A percentile compares a stretch with the other conserved stretches of the same genome.
Evolutionary conservation across 2,113 vertebrate genomes (phyloP).

Genomic region (Rhinolophus sinicus): DNA sequence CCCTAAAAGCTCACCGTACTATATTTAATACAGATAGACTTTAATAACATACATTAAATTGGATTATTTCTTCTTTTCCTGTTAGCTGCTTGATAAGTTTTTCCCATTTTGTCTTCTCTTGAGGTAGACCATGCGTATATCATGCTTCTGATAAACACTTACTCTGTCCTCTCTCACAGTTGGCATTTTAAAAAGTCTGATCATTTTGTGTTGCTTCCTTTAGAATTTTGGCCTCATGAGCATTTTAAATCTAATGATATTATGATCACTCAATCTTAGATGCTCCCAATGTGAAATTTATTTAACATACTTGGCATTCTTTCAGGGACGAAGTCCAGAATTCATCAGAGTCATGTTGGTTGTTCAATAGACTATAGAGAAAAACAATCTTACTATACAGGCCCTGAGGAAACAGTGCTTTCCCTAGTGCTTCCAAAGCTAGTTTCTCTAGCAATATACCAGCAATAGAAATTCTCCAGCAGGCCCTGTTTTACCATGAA

Average conservation of each 20-base stretch:
- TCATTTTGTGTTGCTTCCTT: conserved; percentile 64
- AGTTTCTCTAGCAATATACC: conserved; percentile 48
- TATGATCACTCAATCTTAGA: conserved; percentile 71
- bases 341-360: conserved; percentile 23
- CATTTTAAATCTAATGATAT: conserved; percentile 75
- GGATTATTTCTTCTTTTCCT: background rate
- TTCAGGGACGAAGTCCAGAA: conserved; percentile 70
- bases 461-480: background rate
- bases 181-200: conserved; percentile 34
- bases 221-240: conserved; percentile 43
- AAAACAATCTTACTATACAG: conserved; percentile 7
- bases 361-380: conserved; percentile 59
- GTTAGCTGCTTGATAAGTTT: background rate
- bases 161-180: conserved; percentile 25
- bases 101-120: background rate
- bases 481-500: conserved; percentile 50
- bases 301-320: conserved; percentile 70
- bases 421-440: conserved; percentile 42
- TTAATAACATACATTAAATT: background rate
- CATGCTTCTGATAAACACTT: background rate
- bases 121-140: background rate
- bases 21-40: background rate
- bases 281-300: conserved; percentile 63
- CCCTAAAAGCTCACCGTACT: background rate
- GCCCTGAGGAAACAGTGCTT: conserved; percentile 51